Base-by-base conservation (phyloP, 1,140 invertebrate genomes). In the Drosophila ironensis region DNA sequence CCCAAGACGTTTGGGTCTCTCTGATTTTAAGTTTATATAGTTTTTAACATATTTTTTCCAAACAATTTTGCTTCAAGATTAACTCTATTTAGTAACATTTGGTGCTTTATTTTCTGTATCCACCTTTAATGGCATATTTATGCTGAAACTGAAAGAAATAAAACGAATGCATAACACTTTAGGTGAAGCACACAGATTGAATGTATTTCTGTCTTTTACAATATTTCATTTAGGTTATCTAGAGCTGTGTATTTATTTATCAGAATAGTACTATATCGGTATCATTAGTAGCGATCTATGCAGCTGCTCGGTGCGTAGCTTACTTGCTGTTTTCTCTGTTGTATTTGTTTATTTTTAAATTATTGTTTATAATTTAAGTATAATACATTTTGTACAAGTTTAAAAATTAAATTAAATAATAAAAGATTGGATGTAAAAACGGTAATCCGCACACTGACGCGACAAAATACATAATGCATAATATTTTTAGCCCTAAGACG, bases 341-440 rank as follows among this genome's bases (percentile, higher is more conserved):
- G 2, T 54, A 42, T 28, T 33, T 37, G 38, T 47, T 37, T 60
- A 35, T 67, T 50, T 61, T 82, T 67, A 82, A 73, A 84, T 66
- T 86, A 84, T 76, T n/a, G 56, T 63, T 84, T 84, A 86, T 75
- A 86, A 86, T 86, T 86, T 86, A 86, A 80, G 71, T 86, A 86
- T 86, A 86, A 86, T 86, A 86, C 80, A 86, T 86, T 84, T 86
- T 86, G 80, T 86, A 86, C 80, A 86, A 60, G 75, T 61, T 84
- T 86, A 80, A 86, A 72, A 78, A 86, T 86, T 80, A 84, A 77
- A 46, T 52, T 82, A 84, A 86, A 75, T 72, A 69, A 69, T 72
- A 59, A 50, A 69, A 53, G 68, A 75, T 70, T 60, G 53, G 54
- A 52, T 50, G 41, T 52, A 59, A 56, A 72, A 41, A 33, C 71